Evolutionary conservation across 2,888 invertebrate species (phyloP).

Genomic region (Criorhina ranunculi): DNA sequence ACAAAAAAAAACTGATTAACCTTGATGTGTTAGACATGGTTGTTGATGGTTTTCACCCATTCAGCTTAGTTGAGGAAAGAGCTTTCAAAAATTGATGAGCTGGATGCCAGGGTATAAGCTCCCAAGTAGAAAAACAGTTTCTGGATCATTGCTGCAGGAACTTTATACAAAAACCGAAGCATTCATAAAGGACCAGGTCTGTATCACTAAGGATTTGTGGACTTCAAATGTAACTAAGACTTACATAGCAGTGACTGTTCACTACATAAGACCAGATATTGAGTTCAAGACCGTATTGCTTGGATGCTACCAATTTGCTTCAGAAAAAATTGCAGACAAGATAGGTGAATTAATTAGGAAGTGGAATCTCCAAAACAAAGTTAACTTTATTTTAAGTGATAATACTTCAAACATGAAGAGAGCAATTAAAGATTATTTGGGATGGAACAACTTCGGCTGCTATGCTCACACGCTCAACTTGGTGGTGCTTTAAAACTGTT

Average conservation of each 20-base stretch:
- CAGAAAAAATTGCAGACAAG: neutral
- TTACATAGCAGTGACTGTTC: slow-evolving; percentile 1
- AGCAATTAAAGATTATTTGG: slow-evolving; percentile 20
- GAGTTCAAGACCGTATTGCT: slow-evolving; percentile 10
- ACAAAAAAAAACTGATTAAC: slow-evolving; percentile 15
- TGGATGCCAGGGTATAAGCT: slow-evolving; percentile 30
- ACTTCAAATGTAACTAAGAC: slow-evolving; percentile 5
- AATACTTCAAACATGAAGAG: neutral
- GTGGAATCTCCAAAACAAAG: slow-evolving; percentile 11
- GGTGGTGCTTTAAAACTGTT: slow-evolving; percentile 52
- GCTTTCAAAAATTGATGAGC: slow-evolving; percentile 25
- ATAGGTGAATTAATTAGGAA: neutral
- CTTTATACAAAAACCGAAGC: slow-evolving; percentile 6
- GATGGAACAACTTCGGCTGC: slow-evolving; percentile 53
- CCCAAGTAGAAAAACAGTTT: slow-evolving; percentile 13
- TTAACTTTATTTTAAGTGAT: slow-evolving; percentile 1
- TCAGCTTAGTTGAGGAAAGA: slow-evolving; percentile 27
- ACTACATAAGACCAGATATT: neutral
- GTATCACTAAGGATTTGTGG: slow-evolving; percentile 7
- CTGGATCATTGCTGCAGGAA: slow-evolving; percentile 11
- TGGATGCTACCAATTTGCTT: slow-evolving; percentile 16
- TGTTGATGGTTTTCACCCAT: slow-evolving; percentile 27
- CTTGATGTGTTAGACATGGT: slow-evolving; percentile 28
- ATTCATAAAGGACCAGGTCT: neutral
- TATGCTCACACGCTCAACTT: slow-evolving; percentile 62